A percentile compares a stretch with the other conserved stretches of the same genome.
Conservation (phyloP, 2,797 vertebrate genomes). For the Dermochelys coriacea region DNA sequence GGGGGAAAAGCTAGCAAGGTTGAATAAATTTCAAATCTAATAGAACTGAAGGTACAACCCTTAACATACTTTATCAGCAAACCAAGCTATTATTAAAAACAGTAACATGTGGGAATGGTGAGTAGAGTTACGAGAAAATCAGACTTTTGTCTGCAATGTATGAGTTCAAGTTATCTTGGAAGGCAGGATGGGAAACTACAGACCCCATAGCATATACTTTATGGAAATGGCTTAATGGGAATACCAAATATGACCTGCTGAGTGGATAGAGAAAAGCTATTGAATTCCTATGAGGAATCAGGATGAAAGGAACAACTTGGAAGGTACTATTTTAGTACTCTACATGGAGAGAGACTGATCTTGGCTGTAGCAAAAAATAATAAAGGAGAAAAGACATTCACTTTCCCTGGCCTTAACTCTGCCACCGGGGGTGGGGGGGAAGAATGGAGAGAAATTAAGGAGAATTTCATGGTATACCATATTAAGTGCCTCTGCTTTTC, state of each 20-base stretch:
- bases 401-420: constrained; percentile 4
- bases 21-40: constrained; percentile 73
- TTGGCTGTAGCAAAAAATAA: constrained; percentile 6
- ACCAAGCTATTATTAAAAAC: constrained; percentile 66
- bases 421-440: neutral
- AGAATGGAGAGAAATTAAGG: neutral
- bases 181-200: constrained; percentile 54
- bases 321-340: neutral
- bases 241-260: neutral
- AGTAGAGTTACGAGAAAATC: constrained; percentile 63
- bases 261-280: constrained; percentile 1
- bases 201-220: neutral
- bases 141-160: constrained; percentile 39
- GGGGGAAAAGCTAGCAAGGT: constrained; percentile 41
- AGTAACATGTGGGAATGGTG: constrained; percentile 71
- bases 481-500: constrained; percentile 4
- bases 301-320: neutral
- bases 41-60: constrained; percentile 62
- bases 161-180: constrained; percentile 38
- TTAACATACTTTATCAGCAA: constrained; percentile 68
- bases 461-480: neutral
- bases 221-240: constrained; percentile 26
- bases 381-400: neutral
- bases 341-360: neutral
- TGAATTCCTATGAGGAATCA: neutral